A percentile compares a stretch with the other conserved stretches of the same genome.
Conservation (phyloP, 2,113 vertebrate species). For the Lampris megalopsis region DNA sequence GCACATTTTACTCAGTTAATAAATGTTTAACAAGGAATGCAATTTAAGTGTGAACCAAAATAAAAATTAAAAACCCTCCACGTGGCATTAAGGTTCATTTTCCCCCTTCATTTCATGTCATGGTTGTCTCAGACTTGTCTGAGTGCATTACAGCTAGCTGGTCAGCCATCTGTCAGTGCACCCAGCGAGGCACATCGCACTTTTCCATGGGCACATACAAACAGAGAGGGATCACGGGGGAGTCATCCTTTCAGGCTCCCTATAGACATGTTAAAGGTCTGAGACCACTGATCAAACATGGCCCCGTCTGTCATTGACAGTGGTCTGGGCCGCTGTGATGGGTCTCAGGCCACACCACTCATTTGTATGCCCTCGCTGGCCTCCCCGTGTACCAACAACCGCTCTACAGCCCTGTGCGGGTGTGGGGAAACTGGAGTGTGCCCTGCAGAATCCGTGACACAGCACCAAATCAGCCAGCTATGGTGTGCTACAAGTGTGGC, state of each 20-base stretch:
- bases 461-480: conserved; percentile 3
- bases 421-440: background rate
- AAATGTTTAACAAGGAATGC: background rate
- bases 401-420: conserved; percentile 21
- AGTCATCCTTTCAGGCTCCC: conserved; percentile 19
- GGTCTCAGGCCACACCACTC: conserved; percentile 42
- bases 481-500: background rate
- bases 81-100: background rate
- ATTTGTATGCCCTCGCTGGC: conserved; percentile 61
- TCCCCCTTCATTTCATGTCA: background rate
- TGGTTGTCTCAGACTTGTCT: background rate
- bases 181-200: background rate
- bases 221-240: conserved; percentile 3
- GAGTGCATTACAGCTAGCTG: conserved; percentile 3
- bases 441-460: background rate
- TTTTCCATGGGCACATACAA: conserved; percentile 16
- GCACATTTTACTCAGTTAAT: background rate
- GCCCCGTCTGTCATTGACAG: conserved; percentile 52
- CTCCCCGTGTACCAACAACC: conserved; percentile 27
- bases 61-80: background rate
- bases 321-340: conserved; percentile 34
- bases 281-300: conserved; percentile 59
- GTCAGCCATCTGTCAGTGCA: background rate
- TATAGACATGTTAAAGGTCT: conserved; percentile 50
- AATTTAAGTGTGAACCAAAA: background rate